Evolutionary conservation across 2,113 vertebrate genomes (phyloP).

Genomic region (Perccottus glenii): DNA sequence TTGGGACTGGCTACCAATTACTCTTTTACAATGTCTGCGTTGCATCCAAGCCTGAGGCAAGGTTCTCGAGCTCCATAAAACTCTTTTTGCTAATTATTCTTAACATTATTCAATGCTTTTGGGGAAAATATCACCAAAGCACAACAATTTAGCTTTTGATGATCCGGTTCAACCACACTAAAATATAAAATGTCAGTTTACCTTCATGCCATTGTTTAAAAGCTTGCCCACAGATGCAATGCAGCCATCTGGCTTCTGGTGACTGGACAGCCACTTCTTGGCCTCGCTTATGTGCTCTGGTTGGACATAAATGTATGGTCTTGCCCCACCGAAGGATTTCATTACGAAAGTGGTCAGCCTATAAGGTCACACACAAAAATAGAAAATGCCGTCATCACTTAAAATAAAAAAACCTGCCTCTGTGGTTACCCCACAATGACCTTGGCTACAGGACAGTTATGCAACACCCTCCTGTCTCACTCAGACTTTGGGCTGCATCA

Average conservation of each 20-base stretch:
- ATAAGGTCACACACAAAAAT: not conserved
- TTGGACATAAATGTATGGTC: slow-evolving; percentile 79
- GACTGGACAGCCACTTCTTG: slow-evolving; percentile 76
- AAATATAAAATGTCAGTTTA: slow-evolving; percentile 39
- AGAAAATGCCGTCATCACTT: not conserved
- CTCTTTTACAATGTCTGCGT: slow-evolving; percentile 2
- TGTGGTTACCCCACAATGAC: slow-evolving; percentile 24
- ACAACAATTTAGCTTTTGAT: not conserved
- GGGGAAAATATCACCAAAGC: not conserved
- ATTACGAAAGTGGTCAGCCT: slow-evolving; percentile 90
- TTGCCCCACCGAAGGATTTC: slow-evolving; percentile 85
- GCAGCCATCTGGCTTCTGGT: slow-evolving; percentile 79
- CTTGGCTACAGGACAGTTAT: slow-evolving; percentile 29
- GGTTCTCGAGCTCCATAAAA: not conserved
- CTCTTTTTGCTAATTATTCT: slow-evolving; percentile 14
- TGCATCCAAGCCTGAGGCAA: slow-evolving; percentile 1
- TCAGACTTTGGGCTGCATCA: not conserved
- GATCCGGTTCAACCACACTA: not conserved
- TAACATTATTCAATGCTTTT: slow-evolving; percentile 9
- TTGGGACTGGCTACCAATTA: slow-evolving; percentile 1
- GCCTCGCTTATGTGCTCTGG: slow-evolving; percentile 71
- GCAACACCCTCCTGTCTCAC: slow-evolving; percentile 21
- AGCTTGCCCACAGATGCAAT: slow-evolving; percentile 83
- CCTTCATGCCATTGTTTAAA: slow-evolving; percentile 84
- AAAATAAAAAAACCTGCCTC: slow-evolving; percentile 2